These are phyloP conservation scores for Ormyrus pomaceus DNA, from an alignment of 2,888 invertebrate genomes.

Conservation along the genomic window DNA sequence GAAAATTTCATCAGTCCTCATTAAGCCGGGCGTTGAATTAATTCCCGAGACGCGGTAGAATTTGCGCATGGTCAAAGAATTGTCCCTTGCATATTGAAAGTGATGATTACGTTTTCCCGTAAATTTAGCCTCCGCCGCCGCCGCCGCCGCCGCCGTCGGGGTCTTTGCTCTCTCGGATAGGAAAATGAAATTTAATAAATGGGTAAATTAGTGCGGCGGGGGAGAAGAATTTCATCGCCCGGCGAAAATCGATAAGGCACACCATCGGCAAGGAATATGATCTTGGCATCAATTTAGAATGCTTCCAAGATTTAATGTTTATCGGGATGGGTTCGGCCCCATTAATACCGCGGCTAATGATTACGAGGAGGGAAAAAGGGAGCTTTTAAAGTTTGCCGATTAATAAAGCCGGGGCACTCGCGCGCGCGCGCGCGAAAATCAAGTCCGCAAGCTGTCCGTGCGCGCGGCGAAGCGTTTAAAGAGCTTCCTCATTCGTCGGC, in stretches of 20 bases:
- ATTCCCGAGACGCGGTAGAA: constrained; percentile 20
- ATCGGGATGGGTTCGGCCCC: too few relatives aligned
- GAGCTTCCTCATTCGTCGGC: constrained; percentile 30
- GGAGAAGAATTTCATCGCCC: neutral
- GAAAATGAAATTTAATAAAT: constrained; percentile 44
- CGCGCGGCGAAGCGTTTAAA: constrained; percentile 12
- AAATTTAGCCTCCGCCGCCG: neutral
- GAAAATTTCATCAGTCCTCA: constrained; percentile 54
- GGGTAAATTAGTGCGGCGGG: constrained; percentile 23
- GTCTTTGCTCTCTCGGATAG: neutral
- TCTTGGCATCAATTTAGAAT: neutral
- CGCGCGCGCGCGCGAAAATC: too few relatives aligned
- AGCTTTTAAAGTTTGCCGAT: too few relatives aligned
- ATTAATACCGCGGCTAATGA: too few relatives aligned
- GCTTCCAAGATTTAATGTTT: neutral
- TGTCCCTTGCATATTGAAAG: constrained; percentile 38
- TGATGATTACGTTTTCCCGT: constrained; percentile 34
- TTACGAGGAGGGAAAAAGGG: too few relatives aligned
- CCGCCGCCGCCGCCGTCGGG: neutral
- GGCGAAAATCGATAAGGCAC: constrained; percentile 15
- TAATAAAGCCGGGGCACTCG: too few relatives aligned
- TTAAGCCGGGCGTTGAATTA: constrained; percentile 46
- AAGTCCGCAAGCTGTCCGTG: neutral
- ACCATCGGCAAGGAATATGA: constrained; percentile 4
- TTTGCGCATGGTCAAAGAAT: constrained; percentile 34